Evolutionary conservation across 2,113 vertebrate genomes (phyloP), one percentile per base, ranked within the genome.

Genomic region (Prionailurus viverrinus): DNA sequence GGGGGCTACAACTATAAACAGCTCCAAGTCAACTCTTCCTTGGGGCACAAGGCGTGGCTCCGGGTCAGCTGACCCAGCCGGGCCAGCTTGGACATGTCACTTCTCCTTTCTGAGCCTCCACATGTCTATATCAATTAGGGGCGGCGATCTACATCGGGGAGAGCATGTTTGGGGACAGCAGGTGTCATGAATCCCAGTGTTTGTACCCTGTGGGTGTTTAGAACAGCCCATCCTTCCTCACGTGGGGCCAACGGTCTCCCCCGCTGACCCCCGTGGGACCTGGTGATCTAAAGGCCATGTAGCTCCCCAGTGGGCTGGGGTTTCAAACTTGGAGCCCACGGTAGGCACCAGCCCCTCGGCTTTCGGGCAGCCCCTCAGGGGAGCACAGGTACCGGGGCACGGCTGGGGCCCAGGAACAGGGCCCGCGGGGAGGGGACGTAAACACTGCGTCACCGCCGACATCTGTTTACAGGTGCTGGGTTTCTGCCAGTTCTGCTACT

Each of bases 381-480:
- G 69, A 58, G 39, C 51, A 2, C 65, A 61, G 90, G 10, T 33
- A 2, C 25, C 36, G 0, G 83, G 91, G 94, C 0, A 41, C 81
- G 93, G 79, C 81, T 73, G 13, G 23, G 73, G 74, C 86, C 66
- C 39, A 5, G 78, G 73, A 89, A 55, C 63, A 2, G n/a, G 58
- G 79, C 91, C 89, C 93, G 4, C 0, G 0, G 36, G 86, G 41
- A 66, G 48, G 39, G 55, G 39, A 63, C 25, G 69, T 48, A 25
- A 65, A 58, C 0, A 23, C 36, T 33, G 58, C 2, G 0, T 80
- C 90, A 80, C n/a, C 69, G 89, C 74, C 71, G 48, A 36, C 58
- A 58, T 80, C 95, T 97, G 80, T 96, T 94, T 95, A 96, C 79
- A 48, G 48, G 53, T 18, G 73, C 53, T 18, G 45, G 25, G 33